These are phyloP conservation scores for Bombus breviceps DNA, from an alignment of 1,140 invertebrate genomes.

Conservation along the genomic window DNA sequence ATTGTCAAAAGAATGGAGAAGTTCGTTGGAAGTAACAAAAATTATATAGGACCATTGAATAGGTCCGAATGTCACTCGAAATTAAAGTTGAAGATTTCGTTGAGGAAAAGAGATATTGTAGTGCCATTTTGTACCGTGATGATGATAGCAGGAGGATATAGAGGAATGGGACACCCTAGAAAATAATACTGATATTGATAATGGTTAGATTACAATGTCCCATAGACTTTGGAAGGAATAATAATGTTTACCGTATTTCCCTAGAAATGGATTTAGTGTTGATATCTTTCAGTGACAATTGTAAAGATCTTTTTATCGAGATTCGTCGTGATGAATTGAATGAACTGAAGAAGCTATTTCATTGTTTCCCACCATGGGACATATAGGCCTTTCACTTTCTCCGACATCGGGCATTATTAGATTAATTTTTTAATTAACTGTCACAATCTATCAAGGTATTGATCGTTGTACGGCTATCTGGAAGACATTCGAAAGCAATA, in stretches of 20 bases:
- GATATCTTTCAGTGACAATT: not conserved
- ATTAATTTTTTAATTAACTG: not conserved
- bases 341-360: not conserved
- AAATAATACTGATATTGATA: not conserved
- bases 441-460: not conserved
- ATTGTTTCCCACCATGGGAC: too few relatives aligned
- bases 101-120: not conserved
- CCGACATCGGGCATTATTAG: not conserved
- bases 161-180: not conserved
- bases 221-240: not conserved
- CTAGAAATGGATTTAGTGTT: not conserved
- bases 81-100: not conserved
- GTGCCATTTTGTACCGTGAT: conserved; percentile 39
- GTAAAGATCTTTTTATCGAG: not conserved
- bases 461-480: not conserved
- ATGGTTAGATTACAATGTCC: not conserved
- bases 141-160: not conserved
- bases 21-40: too few relatives aligned
- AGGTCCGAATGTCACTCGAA: not conserved
- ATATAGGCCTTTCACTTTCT: not conserved
- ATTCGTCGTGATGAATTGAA: not conserved
- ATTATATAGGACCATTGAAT: not conserved
- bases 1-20: too few relatives aligned
- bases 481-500: not conserved
- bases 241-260: not conserved